These are phyloP conservation scores for Genyomyrus donnyi DNA, from an alignment of 2,113 vertebrate species.

Conservation along the genomic window DNA sequence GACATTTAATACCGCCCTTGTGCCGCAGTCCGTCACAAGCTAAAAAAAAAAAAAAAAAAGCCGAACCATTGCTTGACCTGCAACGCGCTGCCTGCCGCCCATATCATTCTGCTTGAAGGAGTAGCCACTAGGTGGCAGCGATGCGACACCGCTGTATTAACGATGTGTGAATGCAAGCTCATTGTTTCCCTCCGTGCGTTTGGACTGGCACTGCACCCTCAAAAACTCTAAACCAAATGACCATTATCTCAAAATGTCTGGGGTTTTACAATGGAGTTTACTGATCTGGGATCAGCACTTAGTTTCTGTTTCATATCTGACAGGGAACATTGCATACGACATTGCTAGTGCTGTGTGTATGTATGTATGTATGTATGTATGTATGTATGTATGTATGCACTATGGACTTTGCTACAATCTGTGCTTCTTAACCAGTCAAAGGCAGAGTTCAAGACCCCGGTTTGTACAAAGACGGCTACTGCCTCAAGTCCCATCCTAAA, in stretches of 20 bases:
- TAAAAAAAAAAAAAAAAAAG: neutral
- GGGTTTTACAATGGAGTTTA: neutral
- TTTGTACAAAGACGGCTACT: neutral
- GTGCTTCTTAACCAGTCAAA: neutral
- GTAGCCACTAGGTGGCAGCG: constrained; percentile 13
- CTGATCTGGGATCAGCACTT: neutral
- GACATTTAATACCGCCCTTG: neutral
- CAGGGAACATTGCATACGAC: neutral
- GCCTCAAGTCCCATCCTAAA: neutral
- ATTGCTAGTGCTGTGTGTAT: neutral
- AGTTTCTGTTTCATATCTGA: neutral
- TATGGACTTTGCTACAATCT: neutral
- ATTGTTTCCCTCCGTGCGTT: neutral
- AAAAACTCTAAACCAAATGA: neutral
- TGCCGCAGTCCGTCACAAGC: neutral
- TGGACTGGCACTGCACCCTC: neutral
- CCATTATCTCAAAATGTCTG: neutral
- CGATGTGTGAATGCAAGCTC: neutral
- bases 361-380: neutral
- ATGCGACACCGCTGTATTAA: neutral
- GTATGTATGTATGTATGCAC: neutral
- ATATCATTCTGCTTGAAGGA: neutral
- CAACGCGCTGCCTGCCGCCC: neutral
- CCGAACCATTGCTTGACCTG: neutral
- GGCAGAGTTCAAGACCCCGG: neutral